A percentile compares a stretch with the other conserved stretches of the same genome.
Evolutionary conservation across 2,113 vertebrate genomes (phyloP).

Genomic region (Lepus timidus): DNA sequence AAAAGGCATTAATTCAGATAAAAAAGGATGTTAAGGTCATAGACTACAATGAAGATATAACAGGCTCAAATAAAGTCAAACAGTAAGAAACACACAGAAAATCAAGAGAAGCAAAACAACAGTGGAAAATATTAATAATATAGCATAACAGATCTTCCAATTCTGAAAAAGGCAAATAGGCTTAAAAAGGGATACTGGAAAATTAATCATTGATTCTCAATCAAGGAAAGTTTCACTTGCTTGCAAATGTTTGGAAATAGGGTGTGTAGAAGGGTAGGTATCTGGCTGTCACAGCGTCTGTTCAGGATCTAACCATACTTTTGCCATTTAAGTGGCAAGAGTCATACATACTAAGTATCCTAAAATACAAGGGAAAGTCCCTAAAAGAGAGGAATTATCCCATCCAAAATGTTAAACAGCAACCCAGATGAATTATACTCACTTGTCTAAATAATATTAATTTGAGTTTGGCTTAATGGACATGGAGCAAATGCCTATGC

Average conservation of each 20-base stretch:
- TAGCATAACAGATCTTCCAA: background rate
- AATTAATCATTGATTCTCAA: background rate
- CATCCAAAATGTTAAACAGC: background rate
- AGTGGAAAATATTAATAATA: background rate
- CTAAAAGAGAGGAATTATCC: background rate
- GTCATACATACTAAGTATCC: background rate
- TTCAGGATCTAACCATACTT: background rate
- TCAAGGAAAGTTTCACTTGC: background rate
- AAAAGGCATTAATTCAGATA: background rate
- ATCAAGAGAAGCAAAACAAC: background rate
- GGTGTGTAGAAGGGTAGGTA: accelerated
- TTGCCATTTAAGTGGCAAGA: background rate
- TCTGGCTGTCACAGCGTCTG: background rate
- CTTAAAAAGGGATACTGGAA: background rate
- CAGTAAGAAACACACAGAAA: background rate
- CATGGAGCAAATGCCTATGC: background rate
- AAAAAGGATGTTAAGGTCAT: background rate
- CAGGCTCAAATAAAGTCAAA: background rate
- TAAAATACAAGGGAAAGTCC: background rate
- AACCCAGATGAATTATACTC: background rate
- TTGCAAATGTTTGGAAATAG: background rate
- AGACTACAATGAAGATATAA: background rate
- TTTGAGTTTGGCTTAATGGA: background rate
- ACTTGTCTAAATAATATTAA: background rate
- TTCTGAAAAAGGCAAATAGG: background rate